A percentile compares a stretch with the other conserved stretches of the same genome.
Evolutionary conservation across 2,797 vertebrate species (phyloP).

Genomic region (Gallirallus australis): DNA sequence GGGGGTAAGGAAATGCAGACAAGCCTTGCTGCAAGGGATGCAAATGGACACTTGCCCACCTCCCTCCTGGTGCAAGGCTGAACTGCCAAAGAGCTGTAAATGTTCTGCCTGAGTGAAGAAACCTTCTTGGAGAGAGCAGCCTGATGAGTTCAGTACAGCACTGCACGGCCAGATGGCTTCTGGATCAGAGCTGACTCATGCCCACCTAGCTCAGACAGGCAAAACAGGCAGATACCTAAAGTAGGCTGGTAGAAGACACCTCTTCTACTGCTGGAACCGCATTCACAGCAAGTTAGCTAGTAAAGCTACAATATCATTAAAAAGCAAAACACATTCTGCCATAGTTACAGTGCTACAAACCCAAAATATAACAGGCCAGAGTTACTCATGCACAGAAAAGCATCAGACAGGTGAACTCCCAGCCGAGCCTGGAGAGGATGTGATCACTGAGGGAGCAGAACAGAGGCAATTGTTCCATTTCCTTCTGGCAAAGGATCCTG

Average conservation of each 20-base stretch:
- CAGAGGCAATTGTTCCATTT: neutral
- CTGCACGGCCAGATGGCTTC: conserved; percentile 23
- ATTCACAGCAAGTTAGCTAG: neutral
- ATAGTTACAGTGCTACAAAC: neutral
- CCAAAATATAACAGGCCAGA: neutral
- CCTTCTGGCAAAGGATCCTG: neutral
- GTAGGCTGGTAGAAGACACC: neutral
- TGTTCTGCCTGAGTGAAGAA: conserved; percentile 3
- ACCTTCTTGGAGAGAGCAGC: neutral
- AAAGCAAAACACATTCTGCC: neutral
- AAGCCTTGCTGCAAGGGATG: neutral
- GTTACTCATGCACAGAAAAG: neutral
- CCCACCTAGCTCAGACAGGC: neutral
- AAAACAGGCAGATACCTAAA: neutral
- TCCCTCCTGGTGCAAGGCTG: neutral
- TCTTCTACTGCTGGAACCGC: neutral
- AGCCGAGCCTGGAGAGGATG: neutral
- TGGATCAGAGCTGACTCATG: conserved; percentile 57
- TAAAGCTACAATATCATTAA: too few relatives aligned
- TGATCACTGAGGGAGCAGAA: neutral
- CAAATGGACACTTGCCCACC: neutral
- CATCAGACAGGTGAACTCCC: neutral
- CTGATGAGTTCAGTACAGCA: conserved; percentile 27
- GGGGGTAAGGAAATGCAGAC: neutral
- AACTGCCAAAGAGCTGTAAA: conserved; percentile 11